Base-by-base conservation (phyloP, 1,140 invertebrate species). In the Drosophila sulfurigaster region DNA sequence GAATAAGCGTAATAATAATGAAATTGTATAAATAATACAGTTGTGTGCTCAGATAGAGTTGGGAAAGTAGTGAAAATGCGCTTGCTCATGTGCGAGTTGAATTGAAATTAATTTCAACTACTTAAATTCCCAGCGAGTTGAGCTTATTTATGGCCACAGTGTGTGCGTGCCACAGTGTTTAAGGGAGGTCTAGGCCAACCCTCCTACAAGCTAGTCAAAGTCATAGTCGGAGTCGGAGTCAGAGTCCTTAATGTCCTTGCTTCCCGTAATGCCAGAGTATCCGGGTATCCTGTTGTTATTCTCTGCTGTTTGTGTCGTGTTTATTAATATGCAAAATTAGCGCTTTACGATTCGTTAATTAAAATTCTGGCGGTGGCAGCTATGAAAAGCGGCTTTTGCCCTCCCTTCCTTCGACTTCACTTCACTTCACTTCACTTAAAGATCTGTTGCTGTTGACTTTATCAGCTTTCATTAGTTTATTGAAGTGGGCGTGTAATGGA, bases 291-390 rank as follows among this genome's bases (percentile, higher is more conserved):
- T 64, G 11, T 64, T 16, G 32, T 38, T 51, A 15, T 28, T 41
- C 20, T 25, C 16, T 63, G 60, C 30, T 38, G 59, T 63, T 28
- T 63, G 32, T 52, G 60, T 54, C 62, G 51, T 65, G 67, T 49
- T 89, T 83, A 83, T 87, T 89, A 88, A 89, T 88, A 88, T 87
- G 85, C 85, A 78, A 87, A 87, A 89, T 87, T 83, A 80, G 85
- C 80, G 72, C 75, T 86, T 78, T 76, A 82, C 77, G 80, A 82
- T 87, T 88, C 77, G 78, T 83, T 87, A 87, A 87, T 87, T 88
- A 89, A 87, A 80, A 80, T 89, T 88, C 83, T 88, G 82, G 69
- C 62, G 76, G 25, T 46, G 51, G 35, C 68, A 46, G 49, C 54
- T n/a, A 60, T 54, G 63, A 65, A 49, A 30, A 66, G 51, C 65